Conservation (phyloP, 2,113 vertebrate genomes). For the Piprites chloris region DNA sequence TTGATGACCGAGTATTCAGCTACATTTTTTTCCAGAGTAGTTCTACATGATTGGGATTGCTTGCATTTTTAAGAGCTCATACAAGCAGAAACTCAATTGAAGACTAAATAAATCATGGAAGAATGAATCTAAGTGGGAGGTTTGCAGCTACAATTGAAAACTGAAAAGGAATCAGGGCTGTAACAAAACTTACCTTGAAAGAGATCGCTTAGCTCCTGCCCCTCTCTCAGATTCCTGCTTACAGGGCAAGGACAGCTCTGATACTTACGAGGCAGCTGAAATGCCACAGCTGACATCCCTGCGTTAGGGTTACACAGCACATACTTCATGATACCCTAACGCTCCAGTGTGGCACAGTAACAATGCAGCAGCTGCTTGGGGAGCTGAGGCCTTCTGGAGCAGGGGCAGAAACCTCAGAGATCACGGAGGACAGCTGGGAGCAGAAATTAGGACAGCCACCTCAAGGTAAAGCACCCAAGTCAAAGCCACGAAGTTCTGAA, state of each 20-base stretch:
- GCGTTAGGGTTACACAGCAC: background rate
- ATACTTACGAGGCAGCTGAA: conserved; percentile 15
- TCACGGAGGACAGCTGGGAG: background rate
- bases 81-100: background rate
- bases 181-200: conserved; percentile 50
- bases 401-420: background rate
- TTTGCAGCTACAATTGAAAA: background rate
- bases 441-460: background rate
- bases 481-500: background rate
- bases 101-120: background rate
- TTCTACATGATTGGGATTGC: background rate
- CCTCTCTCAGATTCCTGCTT: background rate
- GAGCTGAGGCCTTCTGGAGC: background rate
- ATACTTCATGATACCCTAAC: background rate
- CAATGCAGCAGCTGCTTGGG: conserved; percentile 25
- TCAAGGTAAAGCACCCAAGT: background rate
- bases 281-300: background rate
- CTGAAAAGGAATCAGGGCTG: background rate
- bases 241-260: background rate
- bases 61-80: background rate
- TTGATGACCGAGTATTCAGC: background rate
- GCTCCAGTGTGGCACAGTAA: background rate
- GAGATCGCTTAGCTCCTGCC: background rate
- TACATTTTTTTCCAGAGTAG: background rate
- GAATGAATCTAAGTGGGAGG: background rate